Evolutionary conservation across 2,888 invertebrate species (phyloP).

Genomic region (Minunthozetes semirufus): DNA sequence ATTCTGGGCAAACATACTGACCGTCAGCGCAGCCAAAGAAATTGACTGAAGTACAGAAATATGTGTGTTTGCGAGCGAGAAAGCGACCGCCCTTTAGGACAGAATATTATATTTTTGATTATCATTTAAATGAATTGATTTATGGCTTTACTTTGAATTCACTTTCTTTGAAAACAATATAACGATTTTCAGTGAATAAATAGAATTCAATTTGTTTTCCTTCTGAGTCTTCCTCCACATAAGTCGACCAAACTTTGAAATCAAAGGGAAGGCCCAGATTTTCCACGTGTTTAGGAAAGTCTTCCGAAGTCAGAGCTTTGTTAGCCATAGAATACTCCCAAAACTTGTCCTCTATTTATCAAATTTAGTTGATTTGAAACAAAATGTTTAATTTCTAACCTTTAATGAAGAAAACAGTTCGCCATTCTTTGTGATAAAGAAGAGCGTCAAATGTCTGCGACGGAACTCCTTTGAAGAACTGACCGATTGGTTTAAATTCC

Average conservation of each 20-base stretch:
- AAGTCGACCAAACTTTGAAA: background rate
- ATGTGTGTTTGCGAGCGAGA: background rate
- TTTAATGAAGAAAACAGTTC: background rate
- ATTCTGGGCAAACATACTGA: background rate
- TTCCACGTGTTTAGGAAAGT: background rate
- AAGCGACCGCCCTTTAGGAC: background rate
- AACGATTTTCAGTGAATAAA: slow-evolving; percentile 5
- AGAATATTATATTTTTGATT: background rate
- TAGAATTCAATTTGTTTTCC: slow-evolving; percentile 4
- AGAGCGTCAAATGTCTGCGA: background rate
- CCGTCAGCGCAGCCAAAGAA: background rate
- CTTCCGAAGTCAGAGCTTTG: background rate
- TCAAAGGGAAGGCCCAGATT: background rate
- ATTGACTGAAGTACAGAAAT: background rate
- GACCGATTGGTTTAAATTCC: background rate
- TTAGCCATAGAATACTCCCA: slow-evolving; percentile 1
- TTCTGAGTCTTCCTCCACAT: background rate
- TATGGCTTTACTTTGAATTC: background rate
- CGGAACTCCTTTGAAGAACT: background rate
- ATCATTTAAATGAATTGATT: background rate
- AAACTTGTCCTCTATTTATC: background rate
- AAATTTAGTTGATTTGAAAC: background rate
- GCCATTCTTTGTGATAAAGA: background rate
- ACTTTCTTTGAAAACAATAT: background rate
- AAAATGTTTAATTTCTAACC: background rate